phyloP scores from a whole-genome alignment of 2,113 vertebrate genomes.

The Pterocles orientalis region DNA sequence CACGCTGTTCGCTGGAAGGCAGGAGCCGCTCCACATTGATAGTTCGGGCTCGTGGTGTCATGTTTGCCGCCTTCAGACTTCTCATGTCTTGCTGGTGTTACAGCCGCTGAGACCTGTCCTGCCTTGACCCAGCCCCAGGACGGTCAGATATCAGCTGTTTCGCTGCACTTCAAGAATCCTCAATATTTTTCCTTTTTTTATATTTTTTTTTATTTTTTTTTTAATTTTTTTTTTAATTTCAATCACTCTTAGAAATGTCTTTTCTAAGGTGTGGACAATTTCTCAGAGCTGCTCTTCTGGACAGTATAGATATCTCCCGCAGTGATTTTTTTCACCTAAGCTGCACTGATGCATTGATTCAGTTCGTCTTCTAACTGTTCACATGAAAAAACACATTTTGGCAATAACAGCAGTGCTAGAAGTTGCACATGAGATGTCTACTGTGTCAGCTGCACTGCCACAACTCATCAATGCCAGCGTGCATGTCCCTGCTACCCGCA shows the following conservation, averaged over 20 bases:
- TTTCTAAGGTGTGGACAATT: background rate
- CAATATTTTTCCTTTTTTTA: background rate
- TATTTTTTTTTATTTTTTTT: background rate
- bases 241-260: background rate
- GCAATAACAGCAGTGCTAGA: background rate
- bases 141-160: background rate
- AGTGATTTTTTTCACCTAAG: background rate
- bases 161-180: background rate
- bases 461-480: background rate
- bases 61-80: background rate
- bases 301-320: background rate
- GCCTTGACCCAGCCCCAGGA: background rate
- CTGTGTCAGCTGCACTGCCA: background rate
- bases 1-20: background rate
- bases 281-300: constrained; percentile 5
- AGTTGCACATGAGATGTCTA: background rate
- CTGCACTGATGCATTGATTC: background rate
- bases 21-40: background rate
- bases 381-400: background rate
- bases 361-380: background rate
- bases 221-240: background rate
- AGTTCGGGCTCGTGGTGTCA: background rate
- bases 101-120: background rate
- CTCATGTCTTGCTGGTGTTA: background rate
- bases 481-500: background rate